Evolutionary conservation across 2,113 vertebrate species (phyloP).

Genomic region (Chascanopsetta lugubris): DNA sequence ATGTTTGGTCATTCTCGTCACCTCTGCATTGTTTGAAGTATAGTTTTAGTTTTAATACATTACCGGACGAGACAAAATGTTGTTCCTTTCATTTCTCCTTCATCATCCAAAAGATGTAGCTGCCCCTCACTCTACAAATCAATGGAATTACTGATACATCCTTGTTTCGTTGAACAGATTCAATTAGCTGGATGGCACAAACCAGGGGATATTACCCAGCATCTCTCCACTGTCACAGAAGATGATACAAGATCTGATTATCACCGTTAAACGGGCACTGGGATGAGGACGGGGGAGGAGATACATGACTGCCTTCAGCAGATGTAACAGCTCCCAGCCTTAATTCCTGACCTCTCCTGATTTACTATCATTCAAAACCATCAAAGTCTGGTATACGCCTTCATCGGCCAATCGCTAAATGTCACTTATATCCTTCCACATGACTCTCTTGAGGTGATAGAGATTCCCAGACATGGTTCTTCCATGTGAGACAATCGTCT

Average conservation of each 20-base stretch:
- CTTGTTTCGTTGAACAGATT: too few species aligned
- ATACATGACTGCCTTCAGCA: neutral
- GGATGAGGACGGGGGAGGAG: neutral
- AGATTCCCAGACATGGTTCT: slow-evolving; percentile 4
- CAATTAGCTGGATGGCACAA: neutral
- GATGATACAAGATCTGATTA: too few species aligned
- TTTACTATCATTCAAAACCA: slow-evolving; percentile 10
- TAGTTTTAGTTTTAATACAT: too few species aligned
- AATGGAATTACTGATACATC: too few species aligned
- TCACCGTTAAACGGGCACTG: neutral
- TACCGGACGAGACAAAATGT: too few species aligned
- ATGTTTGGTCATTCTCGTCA: too few species aligned
- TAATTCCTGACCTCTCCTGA: slow-evolving; percentile 11
- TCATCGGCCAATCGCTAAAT: slow-evolving; percentile 21
- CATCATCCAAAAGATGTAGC: too few species aligned
- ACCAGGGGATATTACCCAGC: neutral
- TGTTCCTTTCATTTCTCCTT: too few species aligned
- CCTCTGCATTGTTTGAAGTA: too few species aligned
- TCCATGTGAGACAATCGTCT: slow-evolving; percentile 16
- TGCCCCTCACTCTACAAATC: too few species aligned
- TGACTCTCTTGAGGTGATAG: neutral
- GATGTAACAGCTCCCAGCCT: slow-evolving; percentile 8
- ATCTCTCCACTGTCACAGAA: slow-evolving; percentile 7
- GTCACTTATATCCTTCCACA: slow-evolving; percentile 3
- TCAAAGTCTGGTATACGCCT: slow-evolving; percentile 15